phyloP scores from a whole-genome alignment of 2,888 invertebrate species.

The Ormyrus thymus region DNA sequence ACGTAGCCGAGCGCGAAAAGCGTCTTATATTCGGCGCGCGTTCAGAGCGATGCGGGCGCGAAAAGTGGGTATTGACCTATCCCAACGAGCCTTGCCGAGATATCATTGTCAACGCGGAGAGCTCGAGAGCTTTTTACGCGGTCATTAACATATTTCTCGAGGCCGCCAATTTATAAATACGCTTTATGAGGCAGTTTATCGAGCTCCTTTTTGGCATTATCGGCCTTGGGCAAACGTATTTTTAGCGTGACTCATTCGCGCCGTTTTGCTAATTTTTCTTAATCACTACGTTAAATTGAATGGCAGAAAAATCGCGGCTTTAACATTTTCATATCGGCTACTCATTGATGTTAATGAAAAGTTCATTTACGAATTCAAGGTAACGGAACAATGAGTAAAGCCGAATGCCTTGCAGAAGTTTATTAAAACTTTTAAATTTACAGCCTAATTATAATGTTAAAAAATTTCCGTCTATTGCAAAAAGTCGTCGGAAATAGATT shows the following conservation, averaged over 20 bases:
- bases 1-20: slow-evolving; percentile 19
- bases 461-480: too few species aligned
- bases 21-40: not conserved
- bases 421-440: too few species aligned
- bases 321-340: too few species aligned
- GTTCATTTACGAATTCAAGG: too few species aligned
- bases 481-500: too few species aligned
- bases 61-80: slow-evolving; percentile 54
- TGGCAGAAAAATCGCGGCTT: too few species aligned
- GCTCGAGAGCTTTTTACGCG: slow-evolving; percentile 38
- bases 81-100: slow-evolving; percentile 47
- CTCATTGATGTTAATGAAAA: too few species aligned
- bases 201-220: slow-evolving; percentile 36
- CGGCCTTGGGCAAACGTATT: slow-evolving; percentile 45
- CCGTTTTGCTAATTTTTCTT: not conserved
- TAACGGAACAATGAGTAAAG: too few species aligned
- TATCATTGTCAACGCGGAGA: slow-evolving; percentile 35
- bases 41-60: not conserved
- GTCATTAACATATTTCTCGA: slow-evolving; percentile 54
- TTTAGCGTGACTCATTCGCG: not conserved
- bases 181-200: slow-evolving; percentile 41
- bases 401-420: too few species aligned
- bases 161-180: slow-evolving; percentile 53
- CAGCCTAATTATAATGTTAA: too few species aligned
- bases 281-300: too few species aligned